phyloP scores from a whole-genome alignment of 2,797 vertebrate species.

The Coluber constrictor region DNA sequence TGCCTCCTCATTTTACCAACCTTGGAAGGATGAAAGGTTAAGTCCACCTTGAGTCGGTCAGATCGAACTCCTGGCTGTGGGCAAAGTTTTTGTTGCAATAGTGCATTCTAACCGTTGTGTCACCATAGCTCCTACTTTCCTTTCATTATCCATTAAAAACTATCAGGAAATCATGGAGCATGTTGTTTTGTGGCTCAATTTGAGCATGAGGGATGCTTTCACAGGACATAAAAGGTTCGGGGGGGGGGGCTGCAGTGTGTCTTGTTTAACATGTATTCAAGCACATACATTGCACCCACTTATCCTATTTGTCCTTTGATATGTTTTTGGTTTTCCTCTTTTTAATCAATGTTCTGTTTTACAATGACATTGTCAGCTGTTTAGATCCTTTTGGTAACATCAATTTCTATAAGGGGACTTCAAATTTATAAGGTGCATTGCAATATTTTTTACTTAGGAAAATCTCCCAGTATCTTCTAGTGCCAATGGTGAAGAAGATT shows the following conservation, averaged over 20 bases:
- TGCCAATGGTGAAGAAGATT: conserved; percentile 32
- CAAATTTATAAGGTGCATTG: not conserved
- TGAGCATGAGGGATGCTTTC: not conserved
- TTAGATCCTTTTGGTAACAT: not conserved
- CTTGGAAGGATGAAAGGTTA: not conserved
- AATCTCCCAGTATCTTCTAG: conserved; percentile 24
- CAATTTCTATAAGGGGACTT: not conserved
- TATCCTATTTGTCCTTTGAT: not conserved
- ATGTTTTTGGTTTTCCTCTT: not conserved
- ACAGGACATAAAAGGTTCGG: not conserved
- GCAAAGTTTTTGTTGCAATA: not conserved
- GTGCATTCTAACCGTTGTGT: not conserved
- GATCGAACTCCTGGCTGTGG: not conserved
- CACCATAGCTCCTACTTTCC: not conserved
- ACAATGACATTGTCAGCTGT: not conserved
- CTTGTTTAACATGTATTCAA: not conserved
- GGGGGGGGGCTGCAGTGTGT: not conserved
- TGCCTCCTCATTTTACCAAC: not conserved
- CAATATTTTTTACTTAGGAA: conserved; percentile 46
- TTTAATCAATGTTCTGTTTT: not conserved
- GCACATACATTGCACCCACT: not conserved
- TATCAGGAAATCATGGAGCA: not conserved
- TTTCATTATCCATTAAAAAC: not conserved
- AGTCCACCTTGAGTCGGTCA: not conserved
- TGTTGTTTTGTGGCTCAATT: not conserved